These are phyloP conservation scores for Fregetta grallaria DNA, from an alignment of 2,113 vertebrate genomes.

Conservation along the genomic window DNA sequence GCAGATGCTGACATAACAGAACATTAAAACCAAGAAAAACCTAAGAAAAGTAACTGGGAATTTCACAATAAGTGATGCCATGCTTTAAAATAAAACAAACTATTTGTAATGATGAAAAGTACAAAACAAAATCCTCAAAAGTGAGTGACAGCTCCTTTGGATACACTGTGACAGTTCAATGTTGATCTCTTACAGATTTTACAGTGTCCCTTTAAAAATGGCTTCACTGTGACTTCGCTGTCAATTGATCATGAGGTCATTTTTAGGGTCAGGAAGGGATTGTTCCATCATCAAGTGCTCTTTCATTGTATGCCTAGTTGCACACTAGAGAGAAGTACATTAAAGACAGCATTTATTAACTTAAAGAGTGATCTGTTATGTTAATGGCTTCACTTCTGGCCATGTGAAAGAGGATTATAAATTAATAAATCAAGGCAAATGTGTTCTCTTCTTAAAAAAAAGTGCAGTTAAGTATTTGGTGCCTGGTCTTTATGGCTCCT, in stretches of 20 bases:
- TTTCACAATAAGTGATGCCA: neutral
- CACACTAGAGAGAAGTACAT: neutral
- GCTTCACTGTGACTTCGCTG: neutral
- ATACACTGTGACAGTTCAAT: neutral
- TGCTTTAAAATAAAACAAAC: neutral
- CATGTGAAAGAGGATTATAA: neutral
- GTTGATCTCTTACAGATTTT: neutral
- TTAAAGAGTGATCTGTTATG: neutral
- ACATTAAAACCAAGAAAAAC: neutral
- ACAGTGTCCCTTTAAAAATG: neutral
- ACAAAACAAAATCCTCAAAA: neutral
- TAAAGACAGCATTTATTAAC: constrained; percentile 38
- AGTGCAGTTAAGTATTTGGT: neutral
- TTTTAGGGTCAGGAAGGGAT: neutral
- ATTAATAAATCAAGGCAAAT: constrained; percentile 27
- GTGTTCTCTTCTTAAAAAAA: neutral
- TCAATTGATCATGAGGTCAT: neutral
- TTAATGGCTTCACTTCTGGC: constrained; percentile 7
- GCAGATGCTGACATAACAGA: neutral
- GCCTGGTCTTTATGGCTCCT: neutral
- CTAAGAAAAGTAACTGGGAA: neutral
- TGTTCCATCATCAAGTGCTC: neutral
- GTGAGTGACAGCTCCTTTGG: neutral
- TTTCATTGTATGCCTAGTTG: neutral
- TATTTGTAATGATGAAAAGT: neutral